Percentiles rank a stretch among this genome's conserved stretches.
phyloP scores from a whole-genome alignment of 2,113 vertebrate genomes.

The Nansenia antarctica region DNA sequence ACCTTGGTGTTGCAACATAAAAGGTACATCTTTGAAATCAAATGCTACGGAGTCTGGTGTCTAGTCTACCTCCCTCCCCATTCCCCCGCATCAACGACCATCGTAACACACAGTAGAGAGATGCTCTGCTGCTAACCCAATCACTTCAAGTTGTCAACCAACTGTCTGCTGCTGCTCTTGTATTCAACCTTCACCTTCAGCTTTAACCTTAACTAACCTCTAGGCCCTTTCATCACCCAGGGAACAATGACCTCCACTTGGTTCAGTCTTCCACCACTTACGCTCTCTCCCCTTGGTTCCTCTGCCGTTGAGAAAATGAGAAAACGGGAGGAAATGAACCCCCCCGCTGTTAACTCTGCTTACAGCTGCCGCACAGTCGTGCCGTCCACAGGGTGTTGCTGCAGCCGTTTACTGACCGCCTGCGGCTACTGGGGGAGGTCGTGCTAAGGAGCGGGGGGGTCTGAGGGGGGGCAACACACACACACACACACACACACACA shows the following conservation, averaged over 20 bases:
- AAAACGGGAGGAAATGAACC: neutral
- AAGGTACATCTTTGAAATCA: neutral
- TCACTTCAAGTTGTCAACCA: neutral
- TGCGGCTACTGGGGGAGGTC: conserved; percentile 42
- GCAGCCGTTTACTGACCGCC: conserved; percentile 60
- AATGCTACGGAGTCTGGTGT: neutral
- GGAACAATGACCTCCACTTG: conserved; percentile 7
- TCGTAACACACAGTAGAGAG: neutral
- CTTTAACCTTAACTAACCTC: no score
- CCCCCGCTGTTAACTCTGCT: neutral
- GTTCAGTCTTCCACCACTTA: neutral
- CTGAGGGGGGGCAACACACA: neutral
- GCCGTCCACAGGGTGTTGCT: conserved; percentile 30
- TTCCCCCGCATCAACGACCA: neutral
- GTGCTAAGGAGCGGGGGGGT: conserved; percentile 26
- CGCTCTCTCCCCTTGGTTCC: neutral
- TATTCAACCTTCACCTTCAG: neutral
- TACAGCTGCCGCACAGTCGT: neutral
- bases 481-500: conserved; percentile 2
- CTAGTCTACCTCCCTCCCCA: neutral
- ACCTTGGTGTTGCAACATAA: neutral
- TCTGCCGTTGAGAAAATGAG: neutral
- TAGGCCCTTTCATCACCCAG: conserved; percentile 6
- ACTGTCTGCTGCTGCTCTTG: neutral
- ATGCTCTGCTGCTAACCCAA: neutral